Base-by-base conservation (phyloP, 2,888 invertebrate species). In the Pyrochroa serraticornis region DNA sequence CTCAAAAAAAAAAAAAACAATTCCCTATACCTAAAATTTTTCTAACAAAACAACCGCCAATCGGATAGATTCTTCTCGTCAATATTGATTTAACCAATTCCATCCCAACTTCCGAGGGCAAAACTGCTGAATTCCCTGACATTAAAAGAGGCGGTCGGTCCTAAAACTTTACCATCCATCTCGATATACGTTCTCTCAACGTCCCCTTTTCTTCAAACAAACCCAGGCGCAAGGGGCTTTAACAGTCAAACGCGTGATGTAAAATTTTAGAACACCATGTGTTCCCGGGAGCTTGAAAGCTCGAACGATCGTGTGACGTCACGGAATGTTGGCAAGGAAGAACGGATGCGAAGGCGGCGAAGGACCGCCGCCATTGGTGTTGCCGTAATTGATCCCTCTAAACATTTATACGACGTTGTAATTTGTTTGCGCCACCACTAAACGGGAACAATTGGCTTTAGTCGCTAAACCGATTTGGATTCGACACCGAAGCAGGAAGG, bases 291-390 rank as follows among this genome's bases (percentile, higher is more conserved):
- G 54, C 55, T 51, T 48, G 60, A 54, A 58, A 62, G 70, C 71
- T 71, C 71, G 69, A 72, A 72, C 71, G 72, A 70, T 70, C 71
- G 72, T 51, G 64, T 72, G 72, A 73, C 73, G 72, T 70, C 67
- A 71, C 52, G 52, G 61, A 60, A 56, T 58, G 50, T 43, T 30
- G 57, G 30, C 49, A 33, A 13, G 52, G 62, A 37, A 39, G 45
- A 58, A 56, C 59, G 69, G 67, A 65, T 58, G 63, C 39, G 66
- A 61, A 62, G 68, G 71, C 63, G 68, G 64, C 60, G 61, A 50
- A 35, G 22, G 22, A 22, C 51, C 51, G 60, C 47, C 59, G 65
- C 67, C 66, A 67, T 68, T 68, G 65, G 66, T 67, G 62, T 59
- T 56, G 53, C 57, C 58, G 64, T 66, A 70, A 71, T 70, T 71